Conservation (phyloP, 2,113 vertebrate species). For the Turdus rufiventris region DNA sequence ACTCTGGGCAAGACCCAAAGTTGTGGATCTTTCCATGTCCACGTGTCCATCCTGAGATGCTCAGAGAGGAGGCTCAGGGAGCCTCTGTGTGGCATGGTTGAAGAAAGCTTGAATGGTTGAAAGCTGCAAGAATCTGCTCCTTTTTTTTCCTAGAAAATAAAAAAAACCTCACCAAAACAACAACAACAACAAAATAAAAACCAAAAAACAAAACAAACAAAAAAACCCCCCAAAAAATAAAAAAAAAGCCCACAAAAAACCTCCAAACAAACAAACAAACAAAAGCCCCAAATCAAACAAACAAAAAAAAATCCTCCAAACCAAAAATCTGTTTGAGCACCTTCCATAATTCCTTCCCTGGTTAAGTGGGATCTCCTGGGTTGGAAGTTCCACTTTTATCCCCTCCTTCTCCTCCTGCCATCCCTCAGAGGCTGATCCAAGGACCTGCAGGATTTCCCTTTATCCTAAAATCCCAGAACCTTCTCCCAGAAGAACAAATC, state of each 20-base stretch:
- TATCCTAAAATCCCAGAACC: background rate
- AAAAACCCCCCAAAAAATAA: too few relatives aligned
- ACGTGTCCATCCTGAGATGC: background rate
- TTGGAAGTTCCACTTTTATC: background rate
- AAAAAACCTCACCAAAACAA: too few relatives aligned
- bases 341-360: background rate
- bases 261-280: background rate
- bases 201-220: too few relatives aligned
- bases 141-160: background rate
- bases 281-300: too few relatives aligned
- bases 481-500: accelerated
- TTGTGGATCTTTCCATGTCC: background rate
- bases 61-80: background rate
- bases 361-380: accelerated
- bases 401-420: background rate
- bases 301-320: too few relatives aligned
- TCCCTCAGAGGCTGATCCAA: background rate
- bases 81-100: background rate
- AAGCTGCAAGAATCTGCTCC: background rate
- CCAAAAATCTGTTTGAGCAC: background rate
- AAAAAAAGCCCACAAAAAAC: too few relatives aligned
- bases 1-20: background rate
- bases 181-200: too few relatives aligned
- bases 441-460: background rate
- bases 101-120: background rate